Evolutionary conservation across 2,888 invertebrate genomes (phyloP), one percentile per base, ranked within the genome.

Genomic region (Celastrina argiolus): DNA sequence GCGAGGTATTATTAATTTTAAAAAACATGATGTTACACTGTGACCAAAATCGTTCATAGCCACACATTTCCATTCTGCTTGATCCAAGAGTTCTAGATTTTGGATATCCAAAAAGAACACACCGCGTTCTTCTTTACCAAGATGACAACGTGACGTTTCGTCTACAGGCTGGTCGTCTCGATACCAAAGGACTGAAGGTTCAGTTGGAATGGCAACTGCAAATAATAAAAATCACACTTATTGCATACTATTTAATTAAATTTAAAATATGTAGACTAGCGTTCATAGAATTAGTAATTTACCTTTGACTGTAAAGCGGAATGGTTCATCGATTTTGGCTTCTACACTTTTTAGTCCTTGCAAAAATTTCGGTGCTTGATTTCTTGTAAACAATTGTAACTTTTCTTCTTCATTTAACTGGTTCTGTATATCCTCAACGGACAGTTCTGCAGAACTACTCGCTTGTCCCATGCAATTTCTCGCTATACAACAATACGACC

Each of bases 31-130:
- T 0, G 97, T 97, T 6, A 96, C 94, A 74, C 96, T 97, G 76
- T 97, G 96, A 0, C 97, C 97, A 77, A 95, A 97, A 76, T 97
- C 97, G 80, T 97, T 97, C 68, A 95, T 94, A 7, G 97, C 97
- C 2, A 97, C 95, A 80, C 97, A 97, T 81, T 97, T 97, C 97
- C 97, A 97, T 79, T 97, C 97, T 0, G 97, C 97, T 85, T 97
- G 97, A 80, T 97, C 97, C 68, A 94, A 92, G 76, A 97, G 94
- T 82, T 97, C 96, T 0, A 97, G 92, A 68, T 93, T 92, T 66
- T 92, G 92, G 45, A 97, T 93, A 75, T 96, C 94, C 70, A 97
- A 89, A 78, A 94, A 93, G 81, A 94, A 96, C 16, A 92, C 88
- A 22, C 96, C 96, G 56, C 94, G 90, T 28, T 94, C 93, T 78